phyloP scores from a whole-genome alignment of 2,797 vertebrate species.

The Decapterus maruadsi region DNA sequence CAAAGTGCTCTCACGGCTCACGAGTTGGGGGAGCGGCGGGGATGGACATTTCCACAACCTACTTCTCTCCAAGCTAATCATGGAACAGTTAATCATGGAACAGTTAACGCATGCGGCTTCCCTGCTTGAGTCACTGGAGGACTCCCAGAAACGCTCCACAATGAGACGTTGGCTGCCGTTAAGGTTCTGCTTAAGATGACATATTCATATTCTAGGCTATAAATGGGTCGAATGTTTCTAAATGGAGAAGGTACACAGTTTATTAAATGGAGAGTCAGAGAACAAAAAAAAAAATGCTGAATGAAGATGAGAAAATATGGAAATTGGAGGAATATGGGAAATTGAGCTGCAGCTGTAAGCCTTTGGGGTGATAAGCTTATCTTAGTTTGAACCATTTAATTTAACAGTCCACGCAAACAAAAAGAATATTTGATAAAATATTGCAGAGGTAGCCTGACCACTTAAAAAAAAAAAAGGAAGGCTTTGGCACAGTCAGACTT shows the following conservation, averaged over 20 bases:
- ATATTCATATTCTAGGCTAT: constrained; percentile 33
- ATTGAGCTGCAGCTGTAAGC: constrained; percentile 64
- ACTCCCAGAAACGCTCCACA: constrained; percentile 23
- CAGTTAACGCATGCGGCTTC: constrained; percentile 28
- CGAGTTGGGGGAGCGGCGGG: constrained; percentile 25
- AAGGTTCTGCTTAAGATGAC: constrained; percentile 47
- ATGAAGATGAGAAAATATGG: constrained; percentile 53
- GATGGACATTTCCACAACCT: constrained; percentile 39
- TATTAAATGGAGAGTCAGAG: constrained; percentile 43
- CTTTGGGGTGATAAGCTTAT: constrained; percentile 66
- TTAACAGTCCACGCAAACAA: constrained; percentile 64
- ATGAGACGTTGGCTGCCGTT: constrained; percentile 23
- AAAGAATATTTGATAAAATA: constrained; percentile 57
- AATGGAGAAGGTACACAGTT: constrained; percentile 53
- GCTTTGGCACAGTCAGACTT: constrained; percentile 47
- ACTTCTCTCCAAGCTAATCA: constrained; percentile 54
- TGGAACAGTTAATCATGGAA: constrained; percentile 29
- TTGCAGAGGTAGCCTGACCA: constrained; percentile 55
- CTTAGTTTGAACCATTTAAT: constrained; percentile 61
- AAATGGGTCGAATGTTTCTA: constrained; percentile 34
- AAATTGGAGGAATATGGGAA: constrained; percentile 52
- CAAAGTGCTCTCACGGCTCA: constrained; percentile 50
- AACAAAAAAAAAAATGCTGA: constrained; percentile 41
- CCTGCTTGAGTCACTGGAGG: constrained; percentile 21
- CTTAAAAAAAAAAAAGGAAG: constrained; percentile 34